A percentile compares a stretch with the other conserved stretches of the same genome.
Evolutionary conservation across 2,888 invertebrate genomes (phyloP).

Genomic region (Stenodema calcarata): DNA sequence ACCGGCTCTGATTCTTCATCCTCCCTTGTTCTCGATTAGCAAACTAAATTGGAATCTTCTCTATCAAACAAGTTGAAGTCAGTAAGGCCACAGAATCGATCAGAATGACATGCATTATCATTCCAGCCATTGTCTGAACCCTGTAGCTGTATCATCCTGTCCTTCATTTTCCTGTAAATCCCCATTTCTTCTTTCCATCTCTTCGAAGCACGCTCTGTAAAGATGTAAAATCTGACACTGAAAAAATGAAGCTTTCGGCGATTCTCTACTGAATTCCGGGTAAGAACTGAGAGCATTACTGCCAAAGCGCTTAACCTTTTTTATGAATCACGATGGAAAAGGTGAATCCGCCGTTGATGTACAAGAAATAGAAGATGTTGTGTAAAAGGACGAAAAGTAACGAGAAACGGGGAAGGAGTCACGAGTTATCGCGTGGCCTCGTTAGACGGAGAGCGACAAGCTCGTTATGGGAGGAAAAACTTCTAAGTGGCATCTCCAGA

Average conservation of each 20-base stretch:
- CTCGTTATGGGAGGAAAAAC: slow-evolving; percentile 41
- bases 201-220: no score
- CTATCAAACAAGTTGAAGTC: no score
- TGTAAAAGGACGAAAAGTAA: not conserved
- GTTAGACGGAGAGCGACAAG: slow-evolving; percentile 41
- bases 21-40: no score
- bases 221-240: not conserved
- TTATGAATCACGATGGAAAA: not conserved
- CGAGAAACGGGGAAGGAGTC: slow-evolving; percentile 14
- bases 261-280: not conserved
- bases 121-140: no score
- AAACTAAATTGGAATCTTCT: no score
- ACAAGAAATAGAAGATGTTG: not conserved
- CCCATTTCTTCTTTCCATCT: no score
- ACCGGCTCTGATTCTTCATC: no score
- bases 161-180: no score
- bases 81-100: no score
- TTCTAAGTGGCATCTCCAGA: not conserved
- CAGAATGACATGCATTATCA: not conserved
- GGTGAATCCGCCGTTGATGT: not conserved
- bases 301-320: not conserved
- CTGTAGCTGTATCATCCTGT: no score
- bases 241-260: no score
- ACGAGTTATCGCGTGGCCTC: slow-evolving; percentile 47
- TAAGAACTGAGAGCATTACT: not conserved